Percentiles rank a stretch among this genome's conserved stretches.
phyloP scores from a whole-genome alignment of 2,113 vertebrate species.

The Ailuropoda melanoleuca region DNA sequence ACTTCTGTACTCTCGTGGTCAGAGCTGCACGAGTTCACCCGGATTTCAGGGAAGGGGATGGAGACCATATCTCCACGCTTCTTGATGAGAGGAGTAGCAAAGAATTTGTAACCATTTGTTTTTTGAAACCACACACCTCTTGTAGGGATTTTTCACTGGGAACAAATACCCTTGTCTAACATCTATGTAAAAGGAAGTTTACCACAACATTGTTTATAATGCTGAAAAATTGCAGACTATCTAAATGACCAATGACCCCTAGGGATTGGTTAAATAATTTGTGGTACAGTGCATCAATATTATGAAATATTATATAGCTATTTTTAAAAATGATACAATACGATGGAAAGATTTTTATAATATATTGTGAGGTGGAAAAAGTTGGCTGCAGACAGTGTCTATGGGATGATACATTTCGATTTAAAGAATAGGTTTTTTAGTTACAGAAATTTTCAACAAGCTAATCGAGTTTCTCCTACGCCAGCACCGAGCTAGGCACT shows the following conservation, averaged over 20 bases:
- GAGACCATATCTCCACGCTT: neutral
- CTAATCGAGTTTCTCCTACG: neutral
- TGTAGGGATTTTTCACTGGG: neutral
- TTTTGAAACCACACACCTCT: neutral
- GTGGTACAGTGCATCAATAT: neutral
- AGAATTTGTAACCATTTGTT: neutral
- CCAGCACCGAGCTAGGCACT: neutral
- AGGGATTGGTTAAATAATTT: neutral
- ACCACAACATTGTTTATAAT: neutral
- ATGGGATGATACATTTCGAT: neutral
- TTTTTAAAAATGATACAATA: neutral
- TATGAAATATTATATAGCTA: neutral
- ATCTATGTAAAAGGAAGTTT: neutral
- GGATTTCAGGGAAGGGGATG: neutral
- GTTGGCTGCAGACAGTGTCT: neutral
- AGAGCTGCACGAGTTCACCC: neutral
- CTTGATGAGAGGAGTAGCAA: neutral
- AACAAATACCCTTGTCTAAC: neutral
- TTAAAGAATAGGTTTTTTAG: neutral
- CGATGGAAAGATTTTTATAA: neutral
- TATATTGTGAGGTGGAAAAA: neutral
- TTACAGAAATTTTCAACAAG: slow-evolving; percentile 4
- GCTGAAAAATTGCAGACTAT: neutral
- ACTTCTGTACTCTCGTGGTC: too few relatives aligned
- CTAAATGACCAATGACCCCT: neutral